Percentiles rank a stretch among this genome's conserved stretches.
Conservation (phyloP, 2,113 vertebrate genomes). For the Thryonomys swinderianus region DNA sequence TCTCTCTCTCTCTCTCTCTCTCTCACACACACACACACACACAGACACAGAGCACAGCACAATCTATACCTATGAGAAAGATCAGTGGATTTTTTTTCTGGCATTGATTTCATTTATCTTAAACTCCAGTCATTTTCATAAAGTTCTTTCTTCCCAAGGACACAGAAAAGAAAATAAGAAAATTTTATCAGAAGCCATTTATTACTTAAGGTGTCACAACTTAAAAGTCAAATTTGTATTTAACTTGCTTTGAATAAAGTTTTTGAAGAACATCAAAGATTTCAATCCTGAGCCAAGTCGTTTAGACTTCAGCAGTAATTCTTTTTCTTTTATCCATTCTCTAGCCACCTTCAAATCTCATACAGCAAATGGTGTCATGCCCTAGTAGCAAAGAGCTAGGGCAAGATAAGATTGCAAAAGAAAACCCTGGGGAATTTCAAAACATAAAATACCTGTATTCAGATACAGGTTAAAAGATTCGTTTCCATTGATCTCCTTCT, state of each 20-base stretch:
- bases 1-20: no score
- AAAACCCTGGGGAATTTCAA: slow-evolving; percentile 41
- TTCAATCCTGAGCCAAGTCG: background rate
- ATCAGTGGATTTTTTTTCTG: background rate
- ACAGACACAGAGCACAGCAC: no score
- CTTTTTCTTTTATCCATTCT: background rate
- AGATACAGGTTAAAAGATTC: slow-evolving; percentile 22
- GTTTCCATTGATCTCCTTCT: slow-evolving; percentile 49
- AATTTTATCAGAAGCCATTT: background rate
- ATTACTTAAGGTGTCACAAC: background rate
- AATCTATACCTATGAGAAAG: slow-evolving; percentile 33
- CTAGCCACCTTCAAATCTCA: slow-evolving; percentile 31
- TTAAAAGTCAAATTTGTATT: slow-evolving; percentile 44
- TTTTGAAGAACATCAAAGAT: slow-evolving; percentile 53
- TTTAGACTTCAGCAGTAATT: slow-evolving; percentile 3
- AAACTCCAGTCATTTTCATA: slow-evolving; percentile 54
- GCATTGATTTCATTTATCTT: slow-evolving; percentile 50
- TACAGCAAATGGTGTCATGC: background rate
- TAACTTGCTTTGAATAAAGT: slow-evolving; percentile 9
- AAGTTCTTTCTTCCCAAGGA: slow-evolving; percentile 38
- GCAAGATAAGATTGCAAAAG: background rate
- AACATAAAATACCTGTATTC: slow-evolving; percentile 41
- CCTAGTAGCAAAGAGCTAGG: background rate
- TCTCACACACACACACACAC: no score
- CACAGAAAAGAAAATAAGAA: background rate